phyloP scores from a whole-genome alignment of 2,888 invertebrate genomes.

The Eucera pruinosa region DNA sequence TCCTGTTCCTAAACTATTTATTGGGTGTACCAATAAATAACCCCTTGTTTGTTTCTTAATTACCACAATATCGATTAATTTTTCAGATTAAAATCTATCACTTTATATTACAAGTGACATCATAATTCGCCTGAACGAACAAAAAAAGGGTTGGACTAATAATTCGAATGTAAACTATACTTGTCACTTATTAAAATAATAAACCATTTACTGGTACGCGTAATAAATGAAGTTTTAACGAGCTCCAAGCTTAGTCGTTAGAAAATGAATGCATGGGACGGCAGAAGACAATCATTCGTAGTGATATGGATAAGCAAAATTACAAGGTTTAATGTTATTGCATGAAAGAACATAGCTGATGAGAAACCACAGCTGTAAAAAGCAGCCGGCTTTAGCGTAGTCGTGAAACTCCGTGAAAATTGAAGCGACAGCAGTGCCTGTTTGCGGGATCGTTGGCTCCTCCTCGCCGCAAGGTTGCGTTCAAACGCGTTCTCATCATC shows the following conservation, averaged over 20 bases:
- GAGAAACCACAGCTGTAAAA: constrained; percentile 26
- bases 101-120: too few relatives aligned
- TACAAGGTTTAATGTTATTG: constrained; percentile 24
- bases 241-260: not conserved
- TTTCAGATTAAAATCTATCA: too few relatives aligned
- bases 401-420: constrained; percentile 56
- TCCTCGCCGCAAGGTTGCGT: constrained; percentile 55
- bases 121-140: too few relatives aligned
- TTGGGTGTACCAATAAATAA: too few relatives aligned
- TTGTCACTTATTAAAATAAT: too few relatives aligned
- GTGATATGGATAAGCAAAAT: not conserved
- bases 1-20: too few relatives aligned
- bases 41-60: too few relatives aligned
- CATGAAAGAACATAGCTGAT: constrained; percentile 18
- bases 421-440: constrained; percentile 48
- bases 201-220: too few relatives aligned
- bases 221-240: constrained; percentile 9
- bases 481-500: constrained; percentile 53
- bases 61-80: too few relatives aligned
- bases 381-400: constrained; percentile 24
- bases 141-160: too few relatives aligned
- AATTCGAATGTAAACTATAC: too few relatives aligned
- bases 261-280: not conserved
- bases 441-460: constrained; percentile 53
- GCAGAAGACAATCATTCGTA: constrained; percentile 14